Evolutionary conservation across 2,113 vertebrate species (phyloP).

Genomic region (Ciconia maguari): DNA sequence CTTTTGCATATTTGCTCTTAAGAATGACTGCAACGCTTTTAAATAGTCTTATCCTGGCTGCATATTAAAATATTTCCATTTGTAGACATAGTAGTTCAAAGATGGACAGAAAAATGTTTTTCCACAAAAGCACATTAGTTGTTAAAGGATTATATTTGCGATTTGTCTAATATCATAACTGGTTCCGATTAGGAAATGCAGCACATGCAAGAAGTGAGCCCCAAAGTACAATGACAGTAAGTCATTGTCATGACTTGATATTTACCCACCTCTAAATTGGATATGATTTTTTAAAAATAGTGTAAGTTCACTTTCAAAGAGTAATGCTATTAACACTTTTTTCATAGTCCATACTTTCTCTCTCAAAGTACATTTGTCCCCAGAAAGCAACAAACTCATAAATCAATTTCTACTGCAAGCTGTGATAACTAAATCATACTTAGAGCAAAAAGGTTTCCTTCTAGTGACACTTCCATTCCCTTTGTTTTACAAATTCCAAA

Average conservation of each 20-base stretch:
- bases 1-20: neutral
- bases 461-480: slow-evolving; percentile 19
- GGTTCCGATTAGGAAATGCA: neutral
- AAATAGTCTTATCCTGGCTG: neutral
- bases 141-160: neutral
- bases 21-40: neutral
- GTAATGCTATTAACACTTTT: neutral
- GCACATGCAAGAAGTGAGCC: neutral
- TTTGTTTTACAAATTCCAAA: slow-evolving; percentile 41
- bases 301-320: neutral
- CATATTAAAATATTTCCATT: neutral
- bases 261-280: neutral
- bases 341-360: neutral
- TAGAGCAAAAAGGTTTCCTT: slow-evolving; percentile 37
- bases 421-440: slow-evolving; percentile 50
- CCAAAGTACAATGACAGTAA: neutral
- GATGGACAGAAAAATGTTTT: neutral
- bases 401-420: slow-evolving; percentile 32
- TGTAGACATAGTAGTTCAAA: neutral
- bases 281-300: neutral
- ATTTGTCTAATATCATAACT: neutral
- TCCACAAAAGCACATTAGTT: neutral
- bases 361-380: slow-evolving; percentile 21
- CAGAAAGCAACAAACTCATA: slow-evolving; percentile 48
- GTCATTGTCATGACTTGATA: neutral